Conservation (phyloP, 2,113 vertebrate species). For the Condylura cristata region DNA sequence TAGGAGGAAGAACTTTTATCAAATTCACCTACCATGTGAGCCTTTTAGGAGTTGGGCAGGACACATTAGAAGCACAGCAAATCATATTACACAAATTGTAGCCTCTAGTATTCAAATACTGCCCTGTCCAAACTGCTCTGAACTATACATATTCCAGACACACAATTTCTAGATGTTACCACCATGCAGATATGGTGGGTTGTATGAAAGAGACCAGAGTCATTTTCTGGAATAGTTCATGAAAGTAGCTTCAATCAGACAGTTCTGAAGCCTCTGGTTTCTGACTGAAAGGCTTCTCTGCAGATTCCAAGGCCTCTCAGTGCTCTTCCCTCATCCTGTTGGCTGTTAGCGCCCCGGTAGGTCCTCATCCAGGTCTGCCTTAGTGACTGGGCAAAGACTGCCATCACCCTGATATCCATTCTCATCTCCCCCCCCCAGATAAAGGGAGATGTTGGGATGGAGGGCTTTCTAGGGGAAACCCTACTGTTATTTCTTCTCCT, state of each 20-base stretch:
- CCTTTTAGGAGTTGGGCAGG: not conserved
- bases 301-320: not conserved
- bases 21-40: not conserved
- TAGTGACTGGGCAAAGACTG: not conserved
- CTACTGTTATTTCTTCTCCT: not conserved
- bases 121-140: not conserved
- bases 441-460: not conserved
- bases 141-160: not conserved
- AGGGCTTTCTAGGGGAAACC: not conserved
- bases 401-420: not conserved
- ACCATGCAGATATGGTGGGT: fast-evolving
- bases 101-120: not conserved
- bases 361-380: not conserved
- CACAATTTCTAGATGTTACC: not conserved
- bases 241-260: not conserved
- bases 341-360: not conserved
- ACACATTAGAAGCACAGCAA: not conserved
- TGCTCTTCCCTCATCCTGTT: not conserved
- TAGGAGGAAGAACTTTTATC: not conserved
- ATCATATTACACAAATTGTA: not conserved
- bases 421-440: not conserved
- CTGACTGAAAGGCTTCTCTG: not conserved
- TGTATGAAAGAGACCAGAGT: not conserved
- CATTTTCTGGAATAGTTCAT: not conserved
- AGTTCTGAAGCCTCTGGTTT: not conserved